A percentile compares a stretch with the other conserved stretches of the same genome.
Conservation (phyloP, 1,140 invertebrate genomes). For the Orius insidiosus region DNA sequence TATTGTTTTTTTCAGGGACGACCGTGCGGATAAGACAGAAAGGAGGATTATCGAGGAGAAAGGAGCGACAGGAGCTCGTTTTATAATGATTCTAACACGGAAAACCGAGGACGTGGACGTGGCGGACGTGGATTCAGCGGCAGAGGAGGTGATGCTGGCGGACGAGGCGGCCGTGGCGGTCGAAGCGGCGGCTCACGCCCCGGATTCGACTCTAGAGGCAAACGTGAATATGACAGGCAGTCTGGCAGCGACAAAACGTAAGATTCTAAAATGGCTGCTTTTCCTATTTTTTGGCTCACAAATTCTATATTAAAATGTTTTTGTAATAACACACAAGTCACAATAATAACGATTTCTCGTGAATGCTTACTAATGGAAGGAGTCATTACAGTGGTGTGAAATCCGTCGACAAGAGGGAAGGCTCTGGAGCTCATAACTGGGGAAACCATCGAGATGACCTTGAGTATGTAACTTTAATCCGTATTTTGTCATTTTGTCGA, state of each 20-base stretch:
- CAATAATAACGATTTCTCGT: constrained; percentile 2
- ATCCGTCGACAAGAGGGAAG: constrained; percentile 83
- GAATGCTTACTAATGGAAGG: constrained; percentile 9
- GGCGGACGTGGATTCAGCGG: constrained; percentile 26
- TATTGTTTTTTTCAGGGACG: constrained; percentile 3
- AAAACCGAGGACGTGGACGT: constrained; percentile 22
- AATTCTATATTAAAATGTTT: too few relatives aligned
- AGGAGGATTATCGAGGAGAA: constrained; percentile 9
- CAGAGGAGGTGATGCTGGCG: constrained; percentile 26
- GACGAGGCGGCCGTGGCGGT: constrained; percentile 28
- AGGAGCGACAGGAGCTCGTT: constrained; percentile 19
- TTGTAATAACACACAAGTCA: too few relatives aligned
- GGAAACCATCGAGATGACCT: constrained; percentile 30
- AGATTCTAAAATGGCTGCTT: too few relatives aligned
- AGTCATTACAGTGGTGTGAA: constrained; percentile 63
- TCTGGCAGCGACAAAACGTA: constrained; percentile 87
- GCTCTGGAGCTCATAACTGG: constrained; percentile 88
- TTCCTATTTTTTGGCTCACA: too few relatives aligned
- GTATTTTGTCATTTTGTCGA: too few relatives aligned
- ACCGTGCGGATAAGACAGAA: constrained; percentile 6
- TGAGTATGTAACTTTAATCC: constrained; percentile 14
- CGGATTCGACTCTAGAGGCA: constrained; percentile 50
- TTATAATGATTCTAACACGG: not conserved
- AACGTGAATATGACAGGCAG: constrained; percentile 85
- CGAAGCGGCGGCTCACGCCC: constrained; percentile 30